Base-by-base conservation (phyloP, 1,140 invertebrate genomes). In the Protaetia brevitarsis region DNA sequence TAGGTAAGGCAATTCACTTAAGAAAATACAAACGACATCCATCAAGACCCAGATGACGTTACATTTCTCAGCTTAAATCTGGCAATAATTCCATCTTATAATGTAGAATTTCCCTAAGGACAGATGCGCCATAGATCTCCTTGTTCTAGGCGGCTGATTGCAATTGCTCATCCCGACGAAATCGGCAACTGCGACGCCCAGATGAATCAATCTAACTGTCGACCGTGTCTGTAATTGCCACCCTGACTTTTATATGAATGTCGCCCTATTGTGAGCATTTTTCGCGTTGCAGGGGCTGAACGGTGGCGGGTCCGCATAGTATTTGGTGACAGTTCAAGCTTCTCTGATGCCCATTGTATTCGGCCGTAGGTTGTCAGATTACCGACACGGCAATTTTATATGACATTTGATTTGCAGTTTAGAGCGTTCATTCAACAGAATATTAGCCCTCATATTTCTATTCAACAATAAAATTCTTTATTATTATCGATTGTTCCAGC, bases 231-330 rank as follows among this genome's bases (percentile, higher is more conserved):
- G 13, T 59, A 59, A 59, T 59, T 59, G 13, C 57, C n/a, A 59
- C 57, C 57, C 57, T 59, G 57, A 59, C 57, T 59, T 59, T 59
- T 59, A 59, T 59, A 59, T 59, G 57, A 59, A 59, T 59, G 57
- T 27, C 26, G 57, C 2, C 30, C 57, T 29, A 59, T 59, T 59
- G 57, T 59, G 29, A 59, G 26, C 57, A 31, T 59, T 59, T 59
- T 59, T 59, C 57, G 57, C 57, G 57, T 59, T 28, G 30, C 11
- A 31, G 57, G 51, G 57, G 29, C 29, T 59, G 57, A 59, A 59
- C 26, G 26, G n/a, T n/a, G n/a, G 7, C n/a, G 7, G 16, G 19
- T 19, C 41, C 26, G 26, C 21, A 51, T 28, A 27, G 26, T 59
- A 59, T 28, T 59, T 59, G 57, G 57, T 4, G 57, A 59, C 57